Conservation (phyloP, 2,113 vertebrate species). For the Melierax canorus region DNA sequence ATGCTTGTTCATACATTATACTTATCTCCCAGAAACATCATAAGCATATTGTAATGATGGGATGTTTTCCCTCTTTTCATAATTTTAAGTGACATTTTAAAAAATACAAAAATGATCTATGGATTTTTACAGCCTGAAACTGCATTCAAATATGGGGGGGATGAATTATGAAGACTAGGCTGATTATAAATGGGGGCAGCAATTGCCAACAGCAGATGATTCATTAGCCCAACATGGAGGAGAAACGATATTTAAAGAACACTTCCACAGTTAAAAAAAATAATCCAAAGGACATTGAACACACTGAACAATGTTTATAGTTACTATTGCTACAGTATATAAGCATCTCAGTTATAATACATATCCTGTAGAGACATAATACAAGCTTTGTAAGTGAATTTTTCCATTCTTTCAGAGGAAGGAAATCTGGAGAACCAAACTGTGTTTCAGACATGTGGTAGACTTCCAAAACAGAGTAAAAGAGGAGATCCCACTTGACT, state of each 20-base stretch:
- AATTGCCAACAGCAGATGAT: background rate
- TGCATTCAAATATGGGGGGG: background rate
- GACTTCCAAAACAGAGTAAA: background rate
- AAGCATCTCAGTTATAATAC: background rate
- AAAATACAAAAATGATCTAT: background rate
- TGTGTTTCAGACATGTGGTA: background rate
- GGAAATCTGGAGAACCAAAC: background rate
- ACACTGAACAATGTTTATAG: background rate
- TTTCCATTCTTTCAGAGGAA: background rate
- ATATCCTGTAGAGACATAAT: background rate
- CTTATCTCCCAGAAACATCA: background rate
- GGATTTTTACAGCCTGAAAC: background rate
- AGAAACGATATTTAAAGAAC: background rate
- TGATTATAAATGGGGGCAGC: background rate
- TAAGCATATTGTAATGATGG: background rate
- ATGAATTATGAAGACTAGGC: background rate
- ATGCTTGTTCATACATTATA: background rate
- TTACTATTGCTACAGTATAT: background rate
- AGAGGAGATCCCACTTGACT: background rate
- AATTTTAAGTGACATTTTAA: background rate
- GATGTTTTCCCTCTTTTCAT: background rate
- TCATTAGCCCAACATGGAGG: background rate
- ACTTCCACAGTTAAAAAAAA: background rate
- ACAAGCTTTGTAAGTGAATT: background rate
- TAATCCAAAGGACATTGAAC: background rate